Base-by-base conservation (phyloP, 2,888 invertebrate species). In the Tuta absoluta region DNA sequence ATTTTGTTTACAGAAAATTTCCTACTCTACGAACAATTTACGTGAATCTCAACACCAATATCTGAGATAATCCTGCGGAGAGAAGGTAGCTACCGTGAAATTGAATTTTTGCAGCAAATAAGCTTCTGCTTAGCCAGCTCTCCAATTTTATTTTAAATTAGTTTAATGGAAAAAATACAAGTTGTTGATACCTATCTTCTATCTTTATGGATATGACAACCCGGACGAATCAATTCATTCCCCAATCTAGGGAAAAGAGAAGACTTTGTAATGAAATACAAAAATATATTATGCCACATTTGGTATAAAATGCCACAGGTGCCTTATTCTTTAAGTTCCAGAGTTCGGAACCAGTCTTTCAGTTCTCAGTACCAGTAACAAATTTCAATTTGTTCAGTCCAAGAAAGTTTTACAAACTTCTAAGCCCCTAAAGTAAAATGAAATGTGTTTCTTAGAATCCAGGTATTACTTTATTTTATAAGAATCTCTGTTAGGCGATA, bases 51-150 rank as follows among this genome's bases (percentile, higher is more conserved):
- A 19, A 38, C 19, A 12, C 12, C 45, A 24, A 5, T 33, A n/a
- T 21, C 45, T 45, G 14, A 45, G 23, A 45, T 60, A 45, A 60
- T 60, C 60, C n/a, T 33, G 33, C 19, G 38, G 45, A 14, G 23
- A 11, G 60, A 24, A 45, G 45, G 60, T 60, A 60, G 28, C 45
- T 2, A 17, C 60, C 21, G 24, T 38, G n/a, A 60, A 60, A 60
- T 60, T 60, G 48, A 60, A 60, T 45, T 60, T 23, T 45, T 56
- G 28, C 12, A 56, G 23, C 23, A 53, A 53, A 53, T 53, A 24
- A 53, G 51, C 51, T 51, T 11, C 4, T 21, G 23, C 23, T 23
- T 23, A 14, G 24, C 51, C 12, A 21, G 24, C 51, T 14, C 2
- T 24, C 24, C 24, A 14, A 53, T 24, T 3, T 53, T 21, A 0